Conservation (phyloP, 2,888 invertebrate species). For the Trissolcus brochymenae region DNA sequence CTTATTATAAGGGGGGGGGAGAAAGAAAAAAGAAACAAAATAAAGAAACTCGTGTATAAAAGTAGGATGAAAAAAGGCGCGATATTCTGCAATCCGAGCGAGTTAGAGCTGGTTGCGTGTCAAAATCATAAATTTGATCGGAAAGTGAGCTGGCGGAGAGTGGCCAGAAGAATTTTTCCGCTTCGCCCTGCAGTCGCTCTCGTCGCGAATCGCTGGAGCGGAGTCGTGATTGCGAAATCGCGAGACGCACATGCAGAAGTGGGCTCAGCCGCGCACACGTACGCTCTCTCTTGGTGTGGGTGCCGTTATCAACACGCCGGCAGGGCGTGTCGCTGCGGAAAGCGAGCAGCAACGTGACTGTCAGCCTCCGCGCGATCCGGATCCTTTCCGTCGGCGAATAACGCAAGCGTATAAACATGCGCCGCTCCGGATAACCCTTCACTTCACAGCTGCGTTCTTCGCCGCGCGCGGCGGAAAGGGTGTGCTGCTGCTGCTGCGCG, state of each 20-base stretch:
- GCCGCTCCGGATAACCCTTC: conserved; percentile 43
- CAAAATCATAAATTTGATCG: conserved; percentile 31
- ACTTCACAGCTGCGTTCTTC: conserved; percentile 31
- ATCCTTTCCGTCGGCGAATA: conserved; percentile 61
- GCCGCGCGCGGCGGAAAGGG: conserved; percentile 32
- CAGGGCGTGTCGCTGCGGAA: conserved; percentile 74
- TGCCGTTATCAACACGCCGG: conserved; percentile 71
- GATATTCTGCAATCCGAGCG: background rate
- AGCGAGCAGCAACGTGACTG: conserved; percentile 70
- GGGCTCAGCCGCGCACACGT: conserved; percentile 45
- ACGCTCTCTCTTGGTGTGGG: conserved; percentile 74
- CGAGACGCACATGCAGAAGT: conserved; percentile 74
- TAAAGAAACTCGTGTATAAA: background rate
- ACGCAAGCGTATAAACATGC: conserved; percentile 17
- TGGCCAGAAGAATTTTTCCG: conserved; percentile 33
- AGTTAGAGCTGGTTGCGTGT: background rate
- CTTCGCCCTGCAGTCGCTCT: conserved; percentile 24
- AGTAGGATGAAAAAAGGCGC: background rate
- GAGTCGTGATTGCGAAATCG: conserved; percentile 64
- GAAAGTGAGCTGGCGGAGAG: conserved; percentile 14
- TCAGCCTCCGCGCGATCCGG: conserved; percentile 65
- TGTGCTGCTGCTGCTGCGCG: conserved; percentile 25
- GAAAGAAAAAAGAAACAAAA: too few relatives aligned
- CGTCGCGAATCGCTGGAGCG: conserved; percentile 44
- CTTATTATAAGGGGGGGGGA: too few relatives aligned